A percentile compares a stretch with the other conserved stretches of the same genome.
These are phyloP conservation scores for Scophthalmus maximus DNA, from an alignment of 2,113 vertebrate species.

Conservation along the genomic window DNA sequence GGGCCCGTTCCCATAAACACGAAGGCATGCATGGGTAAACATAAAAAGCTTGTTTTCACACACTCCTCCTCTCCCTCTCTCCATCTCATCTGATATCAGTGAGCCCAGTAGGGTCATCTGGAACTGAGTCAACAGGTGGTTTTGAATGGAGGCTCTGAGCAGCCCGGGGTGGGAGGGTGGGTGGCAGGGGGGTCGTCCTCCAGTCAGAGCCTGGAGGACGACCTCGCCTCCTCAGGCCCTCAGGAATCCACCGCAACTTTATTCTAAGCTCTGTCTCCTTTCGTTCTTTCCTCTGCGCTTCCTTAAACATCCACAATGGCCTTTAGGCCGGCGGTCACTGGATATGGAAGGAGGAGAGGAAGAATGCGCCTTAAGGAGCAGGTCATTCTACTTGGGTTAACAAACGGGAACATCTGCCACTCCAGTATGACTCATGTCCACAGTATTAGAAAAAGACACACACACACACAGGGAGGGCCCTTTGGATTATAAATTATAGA, in stretches of 20 bases:
- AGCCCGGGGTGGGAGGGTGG: constrained; percentile 12
- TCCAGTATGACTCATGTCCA: constrained; percentile 71
- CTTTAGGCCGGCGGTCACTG: constrained; percentile 55
- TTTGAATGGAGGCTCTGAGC: constrained; percentile 65
- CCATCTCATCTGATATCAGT: constrained; percentile 62
- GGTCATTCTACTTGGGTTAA: constrained; percentile 78
- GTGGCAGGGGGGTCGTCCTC: neutral
- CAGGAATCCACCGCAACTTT: constrained; percentile 55
- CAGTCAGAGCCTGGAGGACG: constrained; percentile 25
- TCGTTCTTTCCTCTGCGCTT: constrained; percentile 51
- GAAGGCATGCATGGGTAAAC: neutral
- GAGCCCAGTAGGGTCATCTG: constrained; percentile 69
- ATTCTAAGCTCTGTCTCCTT: constrained; percentile 52
- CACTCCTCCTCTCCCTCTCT: constrained; percentile 33
- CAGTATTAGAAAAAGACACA: constrained; percentile 62
- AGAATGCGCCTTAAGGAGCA: constrained; percentile 68
- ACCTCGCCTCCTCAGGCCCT: constrained; percentile 25
- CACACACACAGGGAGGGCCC: neutral
- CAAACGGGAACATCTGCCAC: constrained; percentile 79
- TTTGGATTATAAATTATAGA: neutral
- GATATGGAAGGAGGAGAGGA: constrained; percentile 69
- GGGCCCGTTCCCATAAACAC: neutral
- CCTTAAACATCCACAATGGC: constrained; percentile 61
- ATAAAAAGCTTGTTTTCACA: constrained; percentile 11
- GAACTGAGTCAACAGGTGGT: constrained; percentile 81